Conservation (phyloP, 2,113 vertebrate genomes). For the Herpailurus yagouaroundi region DNA sequence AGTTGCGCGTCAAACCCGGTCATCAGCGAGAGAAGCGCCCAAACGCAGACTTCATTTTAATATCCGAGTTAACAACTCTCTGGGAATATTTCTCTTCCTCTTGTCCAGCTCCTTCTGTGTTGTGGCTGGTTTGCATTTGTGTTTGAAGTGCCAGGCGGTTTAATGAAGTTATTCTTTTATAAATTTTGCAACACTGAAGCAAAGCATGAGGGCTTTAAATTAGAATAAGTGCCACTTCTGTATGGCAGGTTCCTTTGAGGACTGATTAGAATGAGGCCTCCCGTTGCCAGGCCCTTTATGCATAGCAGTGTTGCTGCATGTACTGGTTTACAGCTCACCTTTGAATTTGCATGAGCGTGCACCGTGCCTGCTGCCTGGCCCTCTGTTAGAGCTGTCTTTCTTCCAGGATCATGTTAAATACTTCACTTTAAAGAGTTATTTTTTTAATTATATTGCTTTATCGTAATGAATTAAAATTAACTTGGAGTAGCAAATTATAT, state of each 20-base stretch:
- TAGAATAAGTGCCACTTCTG: slow-evolving; percentile 90
- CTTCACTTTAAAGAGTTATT: slow-evolving; percentile 83
- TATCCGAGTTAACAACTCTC: slow-evolving; percentile 55
- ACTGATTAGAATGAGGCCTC: slow-evolving; percentile 88
- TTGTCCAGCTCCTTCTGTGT: slow-evolving; percentile 69
- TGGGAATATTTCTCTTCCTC: slow-evolving; percentile 61
- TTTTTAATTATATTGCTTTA: slow-evolving; percentile 84
- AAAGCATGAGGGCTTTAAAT: slow-evolving; percentile 89
- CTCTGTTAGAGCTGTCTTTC: slow-evolving; percentile 68
- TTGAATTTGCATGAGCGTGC: slow-evolving; percentile 79
- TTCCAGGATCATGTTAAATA: slow-evolving; percentile 82
- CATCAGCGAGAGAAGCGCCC: neutral
- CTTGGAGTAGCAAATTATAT: slow-evolving; percentile 84
- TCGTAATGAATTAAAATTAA: slow-evolving; percentile 86
- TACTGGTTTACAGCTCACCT: slow-evolving; percentile 85
- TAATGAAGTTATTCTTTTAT: slow-evolving; percentile 89
- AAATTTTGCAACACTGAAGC: slow-evolving; percentile 88
- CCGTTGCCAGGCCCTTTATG: slow-evolving; percentile 84
- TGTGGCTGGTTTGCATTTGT: slow-evolving; percentile 81
- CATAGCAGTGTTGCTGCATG: slow-evolving; percentile 71
- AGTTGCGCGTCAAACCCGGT: neutral
- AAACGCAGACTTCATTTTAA: slow-evolving; percentile 59
- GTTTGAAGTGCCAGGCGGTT: slow-evolving; percentile 83
- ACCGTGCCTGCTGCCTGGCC: slow-evolving; percentile 73
- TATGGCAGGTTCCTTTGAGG: slow-evolving; percentile 88